Conservation (phyloP, 2,113 vertebrate genomes). For the Rhineura floridana region DNA sequence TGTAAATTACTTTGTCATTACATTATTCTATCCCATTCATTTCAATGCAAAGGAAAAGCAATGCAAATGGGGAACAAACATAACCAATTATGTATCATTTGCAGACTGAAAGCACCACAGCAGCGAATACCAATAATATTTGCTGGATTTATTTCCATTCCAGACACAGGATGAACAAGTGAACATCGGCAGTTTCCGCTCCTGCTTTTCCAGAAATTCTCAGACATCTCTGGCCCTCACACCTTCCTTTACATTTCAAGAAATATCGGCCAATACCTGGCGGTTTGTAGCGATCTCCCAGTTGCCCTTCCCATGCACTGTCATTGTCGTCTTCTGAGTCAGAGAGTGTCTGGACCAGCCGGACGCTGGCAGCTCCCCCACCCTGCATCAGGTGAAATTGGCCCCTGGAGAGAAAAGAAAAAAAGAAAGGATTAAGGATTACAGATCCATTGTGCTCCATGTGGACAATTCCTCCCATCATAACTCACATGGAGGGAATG, state of each 20-base stretch:
- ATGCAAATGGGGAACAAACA: too few species aligned
- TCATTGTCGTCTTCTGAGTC: slow-evolving; percentile 94
- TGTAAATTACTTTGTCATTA: too few species aligned
- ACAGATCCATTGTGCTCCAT: not conserved
- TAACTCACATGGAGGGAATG: not conserved
- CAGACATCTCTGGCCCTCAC: too few species aligned
- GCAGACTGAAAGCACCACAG: too few species aligned
- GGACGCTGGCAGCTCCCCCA: slow-evolving; percentile 85
- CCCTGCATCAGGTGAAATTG: slow-evolving; percentile 92
- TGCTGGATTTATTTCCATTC: too few species aligned
- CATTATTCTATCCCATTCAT: too few species aligned
- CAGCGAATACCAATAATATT: too few species aligned
- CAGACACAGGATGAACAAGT: too few species aligned
- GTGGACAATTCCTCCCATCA: not conserved
- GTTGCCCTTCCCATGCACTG: slow-evolving; percentile 88
- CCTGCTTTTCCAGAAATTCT: too few species aligned
- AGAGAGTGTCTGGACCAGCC: slow-evolving; percentile 89
- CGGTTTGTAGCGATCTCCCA: slow-evolving; percentile 89
- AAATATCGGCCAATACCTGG: slow-evolving; percentile 78
- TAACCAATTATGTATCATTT: too few species aligned
- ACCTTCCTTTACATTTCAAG: not conserved
- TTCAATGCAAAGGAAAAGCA: too few species aligned
- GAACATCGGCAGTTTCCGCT: too few species aligned
- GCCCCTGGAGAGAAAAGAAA: slow-evolving; percentile 76
- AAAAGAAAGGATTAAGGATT: not conserved